Evolutionary conservation across 1,140 invertebrate genomes (phyloP).

Genomic region (Orius insidiosus): DNA sequence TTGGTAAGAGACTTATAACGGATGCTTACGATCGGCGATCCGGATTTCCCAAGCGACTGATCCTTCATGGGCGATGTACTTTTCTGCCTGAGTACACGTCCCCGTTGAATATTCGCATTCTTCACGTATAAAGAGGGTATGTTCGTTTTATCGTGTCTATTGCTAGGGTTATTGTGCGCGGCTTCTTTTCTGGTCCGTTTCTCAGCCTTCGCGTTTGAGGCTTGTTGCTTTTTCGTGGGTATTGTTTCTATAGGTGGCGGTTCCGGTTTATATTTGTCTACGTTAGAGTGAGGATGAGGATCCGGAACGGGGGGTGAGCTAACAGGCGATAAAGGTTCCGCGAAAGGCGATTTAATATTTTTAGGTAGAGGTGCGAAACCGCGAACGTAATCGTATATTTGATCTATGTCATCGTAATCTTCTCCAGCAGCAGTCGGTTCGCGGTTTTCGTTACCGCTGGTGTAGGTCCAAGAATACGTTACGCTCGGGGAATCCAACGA

Average conservation of each 20-base stretch:
- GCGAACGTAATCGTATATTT: constrained; percentile 89
- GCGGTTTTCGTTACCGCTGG: constrained; percentile 29
- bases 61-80: constrained; percentile 55
- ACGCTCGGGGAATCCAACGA: constrained; percentile 51
- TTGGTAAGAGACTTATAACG: constrained; percentile 67
- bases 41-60: constrained; percentile 42
- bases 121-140: constrained; percentile 44
- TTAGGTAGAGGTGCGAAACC: constrained; percentile 79
- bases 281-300: constrained; percentile 16
- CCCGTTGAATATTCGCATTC: constrained; percentile 46
- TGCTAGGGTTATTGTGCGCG: constrained; percentile 26
- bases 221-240: constrained; percentile 49
- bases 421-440: constrained; percentile 31
- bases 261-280: constrained; percentile 51
- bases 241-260: constrained; percentile 81
- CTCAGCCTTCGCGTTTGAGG: constrained; percentile 34
- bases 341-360: constrained; percentile 50
- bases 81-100: constrained; percentile 47
- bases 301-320: constrained; percentile 7
- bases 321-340: constrained; percentile 19
- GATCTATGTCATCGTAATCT: constrained; percentile 90
- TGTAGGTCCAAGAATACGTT: constrained; percentile 19
- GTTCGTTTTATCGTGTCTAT: constrained; percentile 5
- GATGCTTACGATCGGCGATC: constrained; percentile 64
- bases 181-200: constrained; percentile 37